Conservation (phyloP, 2,113 vertebrate genomes). For the Ibidorhyncha struthersii region DNA sequence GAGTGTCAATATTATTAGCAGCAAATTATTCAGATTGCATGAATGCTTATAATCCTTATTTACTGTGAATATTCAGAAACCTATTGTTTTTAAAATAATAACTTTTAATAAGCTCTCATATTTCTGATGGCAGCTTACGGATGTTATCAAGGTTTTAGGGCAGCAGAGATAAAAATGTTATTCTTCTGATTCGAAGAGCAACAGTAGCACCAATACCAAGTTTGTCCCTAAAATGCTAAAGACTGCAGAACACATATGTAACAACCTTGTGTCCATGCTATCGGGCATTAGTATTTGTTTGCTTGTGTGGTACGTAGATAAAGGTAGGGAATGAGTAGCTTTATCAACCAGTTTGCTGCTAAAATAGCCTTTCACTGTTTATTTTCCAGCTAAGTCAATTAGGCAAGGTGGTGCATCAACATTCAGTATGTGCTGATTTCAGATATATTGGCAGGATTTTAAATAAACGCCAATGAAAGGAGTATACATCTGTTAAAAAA, state of each 20-base stretch:
- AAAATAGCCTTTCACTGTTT: constrained; percentile 64
- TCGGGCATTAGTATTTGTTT: not conserved
- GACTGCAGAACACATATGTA: not conserved
- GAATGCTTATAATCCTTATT: constrained; percentile 33
- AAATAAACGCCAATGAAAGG: constrained; percentile 17
- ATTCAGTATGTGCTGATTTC: constrained; percentile 18
- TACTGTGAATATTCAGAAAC: not conserved
- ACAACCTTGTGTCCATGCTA: constrained; percentile 17
- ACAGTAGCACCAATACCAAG: not conserved
- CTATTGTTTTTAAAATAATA: constrained; percentile 10
- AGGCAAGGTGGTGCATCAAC: constrained; percentile 50
- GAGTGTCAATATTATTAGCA: constrained; percentile 67
- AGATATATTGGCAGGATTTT: constrained; percentile 45
- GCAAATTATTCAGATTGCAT: constrained; percentile 60
- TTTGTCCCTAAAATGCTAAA: constrained; percentile 4
- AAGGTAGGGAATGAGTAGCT: constrained; percentile 63
- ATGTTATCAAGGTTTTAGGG: not conserved
- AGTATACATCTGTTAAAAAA: constrained; percentile 26
- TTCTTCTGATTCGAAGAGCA: not conserved
- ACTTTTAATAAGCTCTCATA: not conserved
- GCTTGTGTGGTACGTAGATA: constrained; percentile 61
- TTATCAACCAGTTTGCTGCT: constrained; percentile 56
- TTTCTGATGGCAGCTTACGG: not conserved
- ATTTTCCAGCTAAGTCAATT: constrained; percentile 70
- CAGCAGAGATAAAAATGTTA: not conserved